phyloP scores from a whole-genome alignment of 2,113 vertebrate species.

The Perca fluviatilis region DNA sequence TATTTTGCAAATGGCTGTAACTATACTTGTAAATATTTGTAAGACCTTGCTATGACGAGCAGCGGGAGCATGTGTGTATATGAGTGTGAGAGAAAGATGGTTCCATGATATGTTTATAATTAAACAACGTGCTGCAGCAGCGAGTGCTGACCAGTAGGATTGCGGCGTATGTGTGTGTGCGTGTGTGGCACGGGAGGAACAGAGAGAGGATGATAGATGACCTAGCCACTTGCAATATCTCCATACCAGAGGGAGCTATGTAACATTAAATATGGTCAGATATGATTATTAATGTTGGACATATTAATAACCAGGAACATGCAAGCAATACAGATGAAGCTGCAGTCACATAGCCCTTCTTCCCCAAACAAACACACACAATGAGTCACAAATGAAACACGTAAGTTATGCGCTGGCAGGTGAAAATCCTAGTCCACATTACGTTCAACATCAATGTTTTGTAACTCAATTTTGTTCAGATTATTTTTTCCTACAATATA shows the following conservation, averaged over 20 bases:
- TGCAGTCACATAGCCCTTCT: slow-evolving; percentile 7
- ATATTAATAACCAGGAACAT: slow-evolving; percentile 80
- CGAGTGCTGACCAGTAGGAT: slow-evolving; percentile 65
- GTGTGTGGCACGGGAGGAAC: background rate
- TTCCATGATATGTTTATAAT: slow-evolving; percentile 75
- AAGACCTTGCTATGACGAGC: background rate
- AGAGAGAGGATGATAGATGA: slow-evolving; percentile 90
- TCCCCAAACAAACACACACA: slow-evolving; percentile 8
- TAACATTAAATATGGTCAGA: slow-evolving; percentile 91
- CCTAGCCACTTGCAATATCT: slow-evolving; percentile 91
- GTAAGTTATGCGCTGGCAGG: background rate
- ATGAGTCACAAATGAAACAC: slow-evolving; percentile 1
- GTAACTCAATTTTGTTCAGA: background rate
- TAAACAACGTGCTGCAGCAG: slow-evolving; percentile 50
- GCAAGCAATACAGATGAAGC: slow-evolving; percentile 55
- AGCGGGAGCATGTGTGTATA: background rate
- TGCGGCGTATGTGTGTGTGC: background rate
- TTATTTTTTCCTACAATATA: background rate
- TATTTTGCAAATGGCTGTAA: background rate
- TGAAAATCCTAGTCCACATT: background rate
- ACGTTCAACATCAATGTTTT: background rate
- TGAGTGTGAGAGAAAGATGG: slow-evolving; percentile 24
- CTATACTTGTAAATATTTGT: background rate
- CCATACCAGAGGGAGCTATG: slow-evolving; percentile 90
- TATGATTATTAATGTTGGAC: slow-evolving; percentile 94